phyloP scores from a whole-genome alignment of 2,888 invertebrate species.

The Physocephala rufipes region DNA sequence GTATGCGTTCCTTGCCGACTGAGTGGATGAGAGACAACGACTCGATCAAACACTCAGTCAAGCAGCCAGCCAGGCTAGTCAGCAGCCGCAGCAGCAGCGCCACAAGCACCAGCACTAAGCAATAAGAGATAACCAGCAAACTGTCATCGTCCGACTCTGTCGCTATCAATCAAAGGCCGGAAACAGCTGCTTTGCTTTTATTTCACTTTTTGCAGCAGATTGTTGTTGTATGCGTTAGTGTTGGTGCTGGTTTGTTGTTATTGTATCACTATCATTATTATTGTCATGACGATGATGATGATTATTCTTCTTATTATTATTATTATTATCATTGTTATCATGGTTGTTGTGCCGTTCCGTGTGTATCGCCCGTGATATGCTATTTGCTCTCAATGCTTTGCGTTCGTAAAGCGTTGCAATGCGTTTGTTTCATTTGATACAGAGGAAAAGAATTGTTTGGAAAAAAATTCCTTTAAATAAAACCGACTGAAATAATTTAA shows the following conservation, averaged over 20 bases:
- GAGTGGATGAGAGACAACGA: no score
- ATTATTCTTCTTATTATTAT: slow-evolving; percentile 22
- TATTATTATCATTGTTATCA: slow-evolving; percentile 31
- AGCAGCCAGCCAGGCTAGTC: not conserved
- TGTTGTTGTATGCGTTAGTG: slow-evolving; percentile 44
- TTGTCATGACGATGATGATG: slow-evolving; percentile 45
- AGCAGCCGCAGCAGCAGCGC: slow-evolving; percentile 20
- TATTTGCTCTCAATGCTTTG: not conserved
- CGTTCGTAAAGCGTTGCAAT: not conserved
- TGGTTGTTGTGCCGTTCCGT: slow-evolving; percentile 21
- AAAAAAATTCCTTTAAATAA: no score
- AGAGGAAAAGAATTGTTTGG: no score
- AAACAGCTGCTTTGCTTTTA: slow-evolving; percentile 67
- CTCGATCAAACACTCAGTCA: no score
- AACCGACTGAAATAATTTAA: no score
- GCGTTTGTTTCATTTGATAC: no score
- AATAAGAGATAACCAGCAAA: slow-evolving; percentile 47
- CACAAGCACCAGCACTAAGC: not conserved
- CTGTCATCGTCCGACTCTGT: slow-evolving; percentile 56
- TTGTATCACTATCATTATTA: no score
- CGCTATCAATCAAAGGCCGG: slow-evolving; percentile 67
- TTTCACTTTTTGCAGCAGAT: slow-evolving; percentile 49
- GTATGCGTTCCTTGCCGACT: not conserved
- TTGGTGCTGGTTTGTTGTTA: slow-evolving; percentile 30
- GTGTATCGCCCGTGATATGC: not conserved